Evolutionary conservation across 2,797 vertebrate genomes (phyloP), one percentile per base, ranked within the genome.

Genomic region (Harpagifer antarcticus): DNA sequence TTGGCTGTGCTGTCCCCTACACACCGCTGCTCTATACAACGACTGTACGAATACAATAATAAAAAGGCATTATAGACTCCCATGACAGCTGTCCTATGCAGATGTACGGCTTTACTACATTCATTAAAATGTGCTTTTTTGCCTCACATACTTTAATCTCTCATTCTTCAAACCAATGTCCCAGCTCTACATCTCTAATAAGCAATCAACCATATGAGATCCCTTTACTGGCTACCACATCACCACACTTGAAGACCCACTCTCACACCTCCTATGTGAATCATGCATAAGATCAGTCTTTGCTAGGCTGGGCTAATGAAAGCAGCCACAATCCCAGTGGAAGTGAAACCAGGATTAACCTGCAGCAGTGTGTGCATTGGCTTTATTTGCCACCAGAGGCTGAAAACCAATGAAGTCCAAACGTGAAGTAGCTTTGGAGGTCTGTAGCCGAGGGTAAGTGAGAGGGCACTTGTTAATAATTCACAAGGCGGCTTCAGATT

Each of bases 391-490:
- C 61, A 78, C 74, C 78, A 62, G 23, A 31, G 76, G 84, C 81
- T 60, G 16, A 83, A 79, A 88, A 78, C 73, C 74, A 84, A 82
- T 83, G 55, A 85, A 42, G 75, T 82, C 68, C 31, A 67, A 68
- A 80, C 80, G 61, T 54, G 62, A 86, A 84, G 74, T 45, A 33
- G 69, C 79, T 65, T 47, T 60, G 67, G 49, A 61, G 69, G 75
- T 75, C 81, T 73, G 37, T 7, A 56, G 81, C 83, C 83, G 65
- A 72, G 27, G 58, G 68, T 66, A 78, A 67, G 82, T 63, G 82
- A 72, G 65, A 76, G 79, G 79, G 65, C 42, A 58, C 52, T 54
- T 0, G 62, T 92, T 68, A 92, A 91, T 92, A 78, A 92, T 92
- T 88, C 71, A 93, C 65, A 45, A 50, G 52, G 54, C 58, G n/a